Base-by-base conservation (phyloP, 2,113 vertebrate species). In the Pontoporia blainvillei region DNA sequence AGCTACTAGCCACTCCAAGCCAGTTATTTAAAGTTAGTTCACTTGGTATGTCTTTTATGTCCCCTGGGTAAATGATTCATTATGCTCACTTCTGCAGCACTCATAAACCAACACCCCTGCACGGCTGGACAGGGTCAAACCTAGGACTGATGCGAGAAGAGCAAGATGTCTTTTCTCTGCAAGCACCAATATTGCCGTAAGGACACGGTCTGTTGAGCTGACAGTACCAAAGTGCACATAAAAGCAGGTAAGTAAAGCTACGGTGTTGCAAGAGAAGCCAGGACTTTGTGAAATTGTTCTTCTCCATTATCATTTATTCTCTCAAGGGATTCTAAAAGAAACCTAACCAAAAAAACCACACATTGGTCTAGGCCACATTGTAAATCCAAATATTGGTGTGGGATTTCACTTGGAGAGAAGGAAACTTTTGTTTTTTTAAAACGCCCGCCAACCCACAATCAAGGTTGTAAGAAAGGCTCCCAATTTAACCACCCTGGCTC, bases 271-370 rank as follows among this genome's bases (percentile, higher is more conserved):
- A 90, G 88, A 95, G 88, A 96, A 96, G 87, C 44, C 85, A 92
- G 72, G 39, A 95, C 71, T 61, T 83, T 96, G 81, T 92, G 54
- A 86, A 84, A 92, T 1, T 95, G 25, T 85, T 96, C 92, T 95
- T 96, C 92, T 95, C 78, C 90, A 69, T 96, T 78, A 95, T 93
- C 72, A 62, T 91, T 95, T 95, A 75, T 94, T 96, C 81, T 95
- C 78, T 96, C 78, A 90, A 79, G 92, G 83, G 83, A 75, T 89
- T 75, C 54, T 89, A 36, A 92, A 97, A 84, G 59, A 25, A 81
- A 36, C 21, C 25, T 8, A 21, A 78, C 86, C 59, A 52, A 17
- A 52, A 52, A 52, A 17, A n/a, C 23, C 20, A 46, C 95, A 83
- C 57, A 95, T 6, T 52, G 62, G 64, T 90, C 44, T 76, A 91